A percentile compares a stretch with the other conserved stretches of the same genome.
Evolutionary conservation across 2,888 invertebrate species (phyloP).

Genomic region (Leucophora obtusa): DNA sequence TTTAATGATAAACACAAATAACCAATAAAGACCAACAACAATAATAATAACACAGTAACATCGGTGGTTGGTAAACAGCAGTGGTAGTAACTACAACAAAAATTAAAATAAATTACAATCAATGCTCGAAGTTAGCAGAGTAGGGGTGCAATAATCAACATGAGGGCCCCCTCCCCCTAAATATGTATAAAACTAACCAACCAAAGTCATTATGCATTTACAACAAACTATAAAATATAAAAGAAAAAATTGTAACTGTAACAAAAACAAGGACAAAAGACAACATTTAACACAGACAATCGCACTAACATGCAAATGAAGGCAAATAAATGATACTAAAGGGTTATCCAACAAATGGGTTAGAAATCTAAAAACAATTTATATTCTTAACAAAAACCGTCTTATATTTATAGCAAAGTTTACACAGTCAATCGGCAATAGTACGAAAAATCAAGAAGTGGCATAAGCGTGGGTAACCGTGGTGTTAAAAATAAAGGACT

Average conservation of each 20-base stretch:
- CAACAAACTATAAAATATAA: slow-evolving; percentile 20
- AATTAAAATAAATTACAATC: slow-evolving; percentile 44
- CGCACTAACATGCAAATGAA: not conserved
- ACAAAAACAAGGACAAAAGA: slow-evolving; percentile 33
- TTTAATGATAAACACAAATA: slow-evolving; percentile 61
- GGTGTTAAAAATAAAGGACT: no score
- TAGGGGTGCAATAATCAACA: not conserved
- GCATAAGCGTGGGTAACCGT: no score
- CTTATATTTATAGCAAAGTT: no score
- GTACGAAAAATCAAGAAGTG: no score
- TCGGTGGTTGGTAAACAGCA: slow-evolving; percentile 43
- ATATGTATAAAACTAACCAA: slow-evolving; percentile 47
- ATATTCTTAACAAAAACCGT: no score
- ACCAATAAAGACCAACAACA: slow-evolving; percentile 65
- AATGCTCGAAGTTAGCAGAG: not conserved
- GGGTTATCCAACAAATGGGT: no score
- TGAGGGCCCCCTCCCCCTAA: no score
- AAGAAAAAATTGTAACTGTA: slow-evolving; percentile 2
- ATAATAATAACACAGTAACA: slow-evolving; percentile 31
- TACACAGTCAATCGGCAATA: no score
- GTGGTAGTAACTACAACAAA: slow-evolving; percentile 7
- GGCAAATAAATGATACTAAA: slow-evolving; percentile 37
- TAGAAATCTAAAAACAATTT: not conserved
- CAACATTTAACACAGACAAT: slow-evolving; percentile 7
- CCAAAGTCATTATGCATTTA: slow-evolving; percentile 52